These are phyloP conservation scores for Cladorhizidae sp. DNA, from an alignment of 37 sponge, comb jelly and placozoan genomes.

Conservation along the genomic window DNA sequence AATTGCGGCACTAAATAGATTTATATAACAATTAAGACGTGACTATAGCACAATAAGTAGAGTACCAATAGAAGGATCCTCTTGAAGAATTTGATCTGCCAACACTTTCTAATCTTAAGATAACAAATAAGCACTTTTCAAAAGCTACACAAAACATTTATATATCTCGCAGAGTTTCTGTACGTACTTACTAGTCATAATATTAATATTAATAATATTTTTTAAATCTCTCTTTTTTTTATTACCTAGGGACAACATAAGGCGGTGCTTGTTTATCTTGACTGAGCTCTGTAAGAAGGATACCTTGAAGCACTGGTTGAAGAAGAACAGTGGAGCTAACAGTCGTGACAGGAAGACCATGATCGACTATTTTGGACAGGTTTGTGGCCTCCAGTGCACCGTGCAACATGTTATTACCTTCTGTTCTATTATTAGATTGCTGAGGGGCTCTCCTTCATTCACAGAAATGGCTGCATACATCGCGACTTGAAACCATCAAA, in stretches of 20 bases:
- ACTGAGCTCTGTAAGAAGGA: slow-evolving; percentile 84
- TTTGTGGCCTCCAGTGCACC: slow-evolving; percentile 1
- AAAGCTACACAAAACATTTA: too few species aligned
- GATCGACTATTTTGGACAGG: slow-evolving; percentile 61
- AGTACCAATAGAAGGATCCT: too few species aligned
- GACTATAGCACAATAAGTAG: too few species aligned
- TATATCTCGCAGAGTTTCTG: too few species aligned
- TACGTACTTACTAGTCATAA: too few species aligned
- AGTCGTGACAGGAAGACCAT: slow-evolving; percentile 30
- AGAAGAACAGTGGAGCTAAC: neutral
- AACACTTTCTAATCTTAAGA: too few species aligned
- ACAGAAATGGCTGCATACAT: slow-evolving; percentile 71
- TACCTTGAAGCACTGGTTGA: slow-evolving; percentile 82
- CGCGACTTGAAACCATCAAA: slow-evolving; percentile 92
- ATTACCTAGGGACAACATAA: neutral
- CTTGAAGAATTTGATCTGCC: too few species aligned
- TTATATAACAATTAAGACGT: too few species aligned
- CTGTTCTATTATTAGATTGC: slow-evolving; percentile 56
- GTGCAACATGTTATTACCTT: neutral
- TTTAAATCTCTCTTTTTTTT: neutral
- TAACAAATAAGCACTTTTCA: too few species aligned
- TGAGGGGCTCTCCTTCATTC: slow-evolving; percentile 82
- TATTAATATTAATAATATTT: too few species aligned
- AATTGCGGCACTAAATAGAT: too few species aligned
- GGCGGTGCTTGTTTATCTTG: slow-evolving; percentile 74